phyloP scores from a whole-genome alignment of 2,797 vertebrate genomes.

The Onychomys torridus region DNA sequence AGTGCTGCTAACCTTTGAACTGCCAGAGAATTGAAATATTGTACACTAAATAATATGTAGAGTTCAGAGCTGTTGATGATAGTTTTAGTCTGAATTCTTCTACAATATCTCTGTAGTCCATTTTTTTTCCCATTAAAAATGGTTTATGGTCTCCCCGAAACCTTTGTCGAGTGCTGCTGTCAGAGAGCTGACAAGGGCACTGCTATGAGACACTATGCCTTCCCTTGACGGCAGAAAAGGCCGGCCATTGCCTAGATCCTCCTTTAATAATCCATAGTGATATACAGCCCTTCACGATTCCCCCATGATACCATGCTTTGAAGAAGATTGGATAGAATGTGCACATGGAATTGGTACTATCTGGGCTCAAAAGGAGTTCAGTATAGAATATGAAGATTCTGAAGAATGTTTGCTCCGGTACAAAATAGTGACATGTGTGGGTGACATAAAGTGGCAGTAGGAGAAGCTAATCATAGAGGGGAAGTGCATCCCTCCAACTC shows the following conservation, averaged over 20 bases:
- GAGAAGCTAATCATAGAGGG: constrained; percentile 90
- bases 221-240: constrained; percentile 89
- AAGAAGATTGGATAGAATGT: constrained; percentile 97
- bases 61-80: background rate
- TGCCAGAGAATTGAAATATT: constrained; percentile 9
- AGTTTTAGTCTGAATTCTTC: constrained; percentile 32
- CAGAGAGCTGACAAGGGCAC: background rate
- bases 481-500: constrained; percentile 87
- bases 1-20: background rate
- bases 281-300: constrained; percentile 87
- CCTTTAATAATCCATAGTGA: constrained; percentile 91
- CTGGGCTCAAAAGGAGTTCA: constrained; percentile 92
- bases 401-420: constrained; percentile 90
- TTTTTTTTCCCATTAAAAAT: background rate
- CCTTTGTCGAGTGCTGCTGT: background rate
- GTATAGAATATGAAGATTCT: constrained; percentile 94
- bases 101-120: background rate
- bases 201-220: constrained; percentile 89
- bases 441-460: background rate
- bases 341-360: constrained; percentile 91
- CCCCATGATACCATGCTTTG: constrained; percentile 92
- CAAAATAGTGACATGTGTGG: constrained; percentile 89
- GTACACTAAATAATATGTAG: background rate
- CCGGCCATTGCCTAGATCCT: constrained; percentile 90
- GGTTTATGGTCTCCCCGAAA: background rate